These are phyloP conservation scores for Pyxicephalus adspersus DNA, from an alignment of 2,113 vertebrate species.

Conservation along the genomic window DNA sequence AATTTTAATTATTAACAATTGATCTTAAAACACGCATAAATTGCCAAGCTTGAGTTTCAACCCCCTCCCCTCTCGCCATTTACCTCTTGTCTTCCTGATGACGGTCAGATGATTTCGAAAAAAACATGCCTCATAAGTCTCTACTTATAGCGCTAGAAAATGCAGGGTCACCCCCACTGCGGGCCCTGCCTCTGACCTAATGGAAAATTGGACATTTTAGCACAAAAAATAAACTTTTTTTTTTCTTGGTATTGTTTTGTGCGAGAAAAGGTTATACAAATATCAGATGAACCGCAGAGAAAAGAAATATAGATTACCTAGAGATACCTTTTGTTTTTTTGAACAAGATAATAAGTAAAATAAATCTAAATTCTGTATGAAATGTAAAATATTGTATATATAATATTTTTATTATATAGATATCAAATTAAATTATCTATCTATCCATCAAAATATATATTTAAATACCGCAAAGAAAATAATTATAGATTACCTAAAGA, in stretches of 20 bases:
- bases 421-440: no score
- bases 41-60: background rate
- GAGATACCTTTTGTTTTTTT: background rate
- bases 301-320: slow-evolving; percentile 21
- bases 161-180: slow-evolving; percentile 31
- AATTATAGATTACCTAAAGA: no score
- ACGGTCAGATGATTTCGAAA: slow-evolving; percentile 28
- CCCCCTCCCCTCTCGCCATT: background rate
- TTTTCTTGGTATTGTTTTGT: background rate
- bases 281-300: slow-evolving; percentile 28
- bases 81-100: slow-evolving; percentile 49
- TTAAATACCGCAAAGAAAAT: slow-evolving; percentile 27
- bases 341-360: no score
- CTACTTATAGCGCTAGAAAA: slow-evolving; percentile 53
- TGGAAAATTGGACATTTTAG: slow-evolving; percentile 42
- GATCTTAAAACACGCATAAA: no score
- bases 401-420: no score
- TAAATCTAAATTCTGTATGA: no score
- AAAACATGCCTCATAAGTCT: slow-evolving; percentile 27
- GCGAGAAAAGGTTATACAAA: slow-evolving; percentile 31
- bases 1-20: background rate
- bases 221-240: slow-evolving; percentile 4
- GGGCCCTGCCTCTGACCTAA: slow-evolving; percentile 49
- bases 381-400: no score
- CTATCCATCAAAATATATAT: no score